Base-by-base conservation (phyloP, 2,888 invertebrate genomes). In the Margaritifera margaritifera region DNA sequence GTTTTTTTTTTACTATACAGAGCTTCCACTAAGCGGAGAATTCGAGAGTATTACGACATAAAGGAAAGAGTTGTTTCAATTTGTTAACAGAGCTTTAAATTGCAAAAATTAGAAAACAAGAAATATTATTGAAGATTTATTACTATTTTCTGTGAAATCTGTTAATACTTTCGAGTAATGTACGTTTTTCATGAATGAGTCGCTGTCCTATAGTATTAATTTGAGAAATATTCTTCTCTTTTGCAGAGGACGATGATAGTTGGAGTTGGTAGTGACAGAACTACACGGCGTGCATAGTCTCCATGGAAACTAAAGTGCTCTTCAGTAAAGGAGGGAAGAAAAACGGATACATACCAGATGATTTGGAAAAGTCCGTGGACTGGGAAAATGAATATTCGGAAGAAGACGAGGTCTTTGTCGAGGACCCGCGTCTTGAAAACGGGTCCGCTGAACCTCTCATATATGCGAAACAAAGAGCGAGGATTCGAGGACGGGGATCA, bases 341-440 rank as follows among this genome's bases (percentile, higher is more conserved):
- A 62, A 76, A 76, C 53, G 81, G 82, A 22, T 79, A 79, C 63
- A 73, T 74, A 27, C 75, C 68, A 11, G 81, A 81, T 42, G 79
- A 77, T 2, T 75, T 79, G 54, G 75, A 77, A 6, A 69, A 71
- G 1, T 76, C 79, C 8, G 75, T 78, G 20, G 80, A 79, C 56
- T 75, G 77, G 54, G 79, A 80, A 8, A 79, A 80, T 11, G 79
- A 81, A 18, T 80, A 80, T 62, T 82, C 85, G 0, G 85, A 84
- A 57, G 83, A 84, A 51, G 86, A 85, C 60, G 86, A 85, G 52
- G 84, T 85, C 0, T 86, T 84, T 65, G 80, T 84, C 58, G 80
- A 84, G 64, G 84, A 82, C 54, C 79, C 80, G 0, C 69, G 61
- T 8, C 69, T 82, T 53, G 84, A 85, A 60, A 72, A 72, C 55